phyloP scores from a whole-genome alignment of 2,888 invertebrate genomes.

The Troides helena region DNA sequence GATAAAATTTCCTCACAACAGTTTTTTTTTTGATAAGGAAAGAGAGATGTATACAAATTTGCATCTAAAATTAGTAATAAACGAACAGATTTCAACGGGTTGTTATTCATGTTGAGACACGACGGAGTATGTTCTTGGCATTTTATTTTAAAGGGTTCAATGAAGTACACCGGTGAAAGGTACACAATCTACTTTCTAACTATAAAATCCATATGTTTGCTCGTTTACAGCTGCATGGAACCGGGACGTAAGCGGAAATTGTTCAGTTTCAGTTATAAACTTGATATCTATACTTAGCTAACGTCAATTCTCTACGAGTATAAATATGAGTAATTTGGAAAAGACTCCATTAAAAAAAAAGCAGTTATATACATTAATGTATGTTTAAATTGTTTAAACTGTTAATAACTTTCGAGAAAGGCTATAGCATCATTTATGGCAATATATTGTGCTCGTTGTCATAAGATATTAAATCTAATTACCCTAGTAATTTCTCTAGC shows the following conservation, averaged over 20 bases:
- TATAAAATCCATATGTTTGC: not conserved
- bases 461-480: too few relatives aligned
- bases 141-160: constrained; percentile 23
- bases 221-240: not conserved
- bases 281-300: not conserved
- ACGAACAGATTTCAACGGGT: not conserved
- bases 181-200: constrained; percentile 23
- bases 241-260: not conserved
- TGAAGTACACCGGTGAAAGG: constrained; percentile 25
- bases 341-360: too few relatives aligned
- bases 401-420: too few relatives aligned
- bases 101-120: not conserved
- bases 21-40: not conserved
- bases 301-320: too few relatives aligned
- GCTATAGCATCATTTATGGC: too few relatives aligned
- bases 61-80: not conserved
- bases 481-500: too few relatives aligned
- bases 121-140: constrained; percentile 18
- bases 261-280: not conserved
- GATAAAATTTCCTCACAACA: not conserved
- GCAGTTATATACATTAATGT: too few relatives aligned
- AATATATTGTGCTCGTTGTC: too few relatives aligned
- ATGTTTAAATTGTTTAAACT: too few relatives aligned
- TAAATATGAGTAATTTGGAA: too few relatives aligned
- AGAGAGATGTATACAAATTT: not conserved